Base-by-base conservation (phyloP, 1,140 invertebrate genomes). In the Pygmarrhopalites habei region DNA sequence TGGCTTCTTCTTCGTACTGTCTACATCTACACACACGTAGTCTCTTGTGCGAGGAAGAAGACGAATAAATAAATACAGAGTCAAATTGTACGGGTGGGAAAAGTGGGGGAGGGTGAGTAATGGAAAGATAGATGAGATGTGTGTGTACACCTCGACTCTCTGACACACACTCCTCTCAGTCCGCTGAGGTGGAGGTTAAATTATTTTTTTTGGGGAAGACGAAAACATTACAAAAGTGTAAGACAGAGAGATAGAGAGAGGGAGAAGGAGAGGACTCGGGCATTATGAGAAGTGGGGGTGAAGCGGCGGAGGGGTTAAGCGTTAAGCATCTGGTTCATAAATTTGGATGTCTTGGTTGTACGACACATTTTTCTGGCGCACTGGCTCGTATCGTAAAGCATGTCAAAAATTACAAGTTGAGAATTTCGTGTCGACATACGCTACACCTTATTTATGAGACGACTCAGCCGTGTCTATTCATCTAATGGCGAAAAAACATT, bases 331-430 rank as follows among this genome's bases (percentile, higher is more conserved):
- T n/a, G 21, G 53, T 63, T 49, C 53, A 63, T 63, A 63, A 63
- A 63, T 63, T 63, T 63, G 14, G 26, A 63, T 26, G 61, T 63
- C 61, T 63, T 63, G 44, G 61, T 63, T 53, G n/a, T n/a, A n/a
- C n/a, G 61, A 63, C 61, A 63, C 53, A 63, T 58, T 63, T n/a
- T n/a, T 63, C 32, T 52, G 21, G 61, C 43, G 4, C 26, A 32
- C 44, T 44, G 15, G 49, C 49, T 64, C 62, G 49, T 64, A 64
- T 64, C 62, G 57, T 64, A 64, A 64, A 64, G 46, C 62, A 64
- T 64, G 56, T 64, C 62, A 64, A 58, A 59, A 64, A 64, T 64
- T 64, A 64, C 62, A 64, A 64, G 56, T 59, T 58, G 49, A 43
- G 44, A 64, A 53, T 64, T 64, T 64, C 57, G 57, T 64, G 62